Evolutionary conservation across 2,797 vertebrate genomes (phyloP).

Genomic region (Myotis vivesi): DNA sequence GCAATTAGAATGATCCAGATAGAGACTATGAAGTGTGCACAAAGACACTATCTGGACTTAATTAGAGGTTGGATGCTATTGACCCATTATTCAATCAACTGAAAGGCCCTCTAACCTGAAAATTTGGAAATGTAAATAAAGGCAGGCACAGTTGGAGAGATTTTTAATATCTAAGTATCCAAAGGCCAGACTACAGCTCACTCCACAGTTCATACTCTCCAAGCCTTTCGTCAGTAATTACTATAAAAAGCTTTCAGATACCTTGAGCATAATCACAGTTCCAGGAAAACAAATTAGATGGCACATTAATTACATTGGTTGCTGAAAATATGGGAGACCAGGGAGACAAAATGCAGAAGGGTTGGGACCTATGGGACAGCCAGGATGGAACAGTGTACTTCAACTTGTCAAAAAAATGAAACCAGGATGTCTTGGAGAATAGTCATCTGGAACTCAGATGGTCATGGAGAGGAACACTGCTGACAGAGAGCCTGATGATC

Average conservation of each 20-base stretch:
- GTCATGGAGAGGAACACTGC: background rate
- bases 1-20: constrained; percentile 68
- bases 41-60: constrained; percentile 69
- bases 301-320: constrained; percentile 68
- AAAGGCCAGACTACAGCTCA: constrained; percentile 46
- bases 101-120: constrained; percentile 70
- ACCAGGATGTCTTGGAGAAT: background rate
- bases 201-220: constrained; percentile 46
- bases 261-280: constrained; percentile 57
- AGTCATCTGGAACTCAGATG: background rate
- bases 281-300: constrained; percentile 72
- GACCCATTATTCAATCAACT: constrained; percentile 75
- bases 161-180: constrained; percentile 65
- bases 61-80: constrained; percentile 68
- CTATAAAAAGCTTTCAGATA: constrained; percentile 37
- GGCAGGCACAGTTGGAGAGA: constrained; percentile 49
- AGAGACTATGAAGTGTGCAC: constrained; percentile 57
- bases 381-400: background rate
- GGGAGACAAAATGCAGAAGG: background rate
- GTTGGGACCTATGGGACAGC: background rate
- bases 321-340: constrained; percentile 37
- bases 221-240: constrained; percentile 68
- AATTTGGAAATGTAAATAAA: constrained; percentile 74
- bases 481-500: background rate
- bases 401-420: constrained; percentile 27